Evolutionary conservation across 2,888 invertebrate genomes (phyloP).

Genomic region (Lepidonotus clava): DNA sequence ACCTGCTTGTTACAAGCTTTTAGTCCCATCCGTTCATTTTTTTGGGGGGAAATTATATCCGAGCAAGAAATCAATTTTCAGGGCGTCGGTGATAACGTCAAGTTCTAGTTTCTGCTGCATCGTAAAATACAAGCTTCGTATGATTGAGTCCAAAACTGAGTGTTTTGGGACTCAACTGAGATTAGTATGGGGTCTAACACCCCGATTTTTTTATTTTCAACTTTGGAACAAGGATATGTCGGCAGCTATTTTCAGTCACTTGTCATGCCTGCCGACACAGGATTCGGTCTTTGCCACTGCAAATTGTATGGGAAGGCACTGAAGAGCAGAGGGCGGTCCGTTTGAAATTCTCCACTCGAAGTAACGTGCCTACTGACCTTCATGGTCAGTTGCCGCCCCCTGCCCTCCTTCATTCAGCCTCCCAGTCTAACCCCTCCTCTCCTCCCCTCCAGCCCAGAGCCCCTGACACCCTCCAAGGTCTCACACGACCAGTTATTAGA

Average conservation of each 20-base stretch:
- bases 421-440: neutral
- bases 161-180: neutral
- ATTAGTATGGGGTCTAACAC: neutral
- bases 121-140: neutral
- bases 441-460: neutral
- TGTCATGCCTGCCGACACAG: neutral
- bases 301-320: neutral
- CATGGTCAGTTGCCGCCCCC: neutral
- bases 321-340: neutral
- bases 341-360: neutral
- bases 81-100: too few relatives aligned
- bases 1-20: neutral
- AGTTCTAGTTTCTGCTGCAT: neutral
- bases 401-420: neutral
- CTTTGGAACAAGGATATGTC: neutral
- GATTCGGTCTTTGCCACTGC: neutral
- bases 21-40: too few relatives aligned
- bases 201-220: neutral
- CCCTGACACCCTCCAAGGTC: neutral
- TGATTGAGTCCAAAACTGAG: neutral
- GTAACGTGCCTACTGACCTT: slow-evolving; percentile 8
- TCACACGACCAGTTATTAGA: neutral
- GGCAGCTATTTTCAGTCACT: neutral
- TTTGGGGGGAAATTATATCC: too few relatives aligned
- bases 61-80: too few relatives aligned